These are phyloP conservation scores for Drosophila varians DNA, from an alignment of 1,140 invertebrate species.

Conservation along the genomic window DNA sequence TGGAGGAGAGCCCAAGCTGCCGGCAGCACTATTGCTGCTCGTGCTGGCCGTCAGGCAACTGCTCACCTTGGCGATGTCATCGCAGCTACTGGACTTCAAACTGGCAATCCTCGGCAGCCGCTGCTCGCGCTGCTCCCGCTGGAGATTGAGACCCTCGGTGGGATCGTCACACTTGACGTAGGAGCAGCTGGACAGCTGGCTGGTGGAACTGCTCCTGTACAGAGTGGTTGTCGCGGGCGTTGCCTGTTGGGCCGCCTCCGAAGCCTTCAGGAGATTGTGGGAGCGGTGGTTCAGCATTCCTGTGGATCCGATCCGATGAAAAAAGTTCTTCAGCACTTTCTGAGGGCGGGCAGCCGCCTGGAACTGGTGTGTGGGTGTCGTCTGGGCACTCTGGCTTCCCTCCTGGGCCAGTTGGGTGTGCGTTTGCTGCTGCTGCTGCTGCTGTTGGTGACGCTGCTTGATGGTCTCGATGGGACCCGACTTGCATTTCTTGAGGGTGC, in stretches of 20 bases:
- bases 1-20: conserved; percentile 38
- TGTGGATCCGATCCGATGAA: conserved; percentile 90
- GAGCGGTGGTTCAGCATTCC: conserved; percentile 88
- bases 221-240: conserved; percentile 84
- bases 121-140: conserved; percentile 64
- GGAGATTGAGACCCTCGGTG: conserved; percentile 89
- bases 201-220: conserved; percentile 91
- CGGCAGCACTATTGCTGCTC: conserved; percentile 36
- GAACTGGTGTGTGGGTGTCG: conserved; percentile 53
- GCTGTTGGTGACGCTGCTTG: conserved; percentile 68
- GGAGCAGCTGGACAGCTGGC: conserved; percentile 87
- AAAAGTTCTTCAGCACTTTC: conserved; percentile 88
- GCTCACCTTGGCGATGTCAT: conserved; percentile 82
- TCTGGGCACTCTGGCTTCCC: conserved; percentile 70
- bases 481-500: conserved; percentile 77
- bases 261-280: conserved; percentile 83
- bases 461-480: conserved; percentile 74
- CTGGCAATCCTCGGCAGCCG: conserved; percentile 38
- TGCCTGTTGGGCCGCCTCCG: conserved; percentile 74
- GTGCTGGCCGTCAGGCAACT: conserved; percentile 54
- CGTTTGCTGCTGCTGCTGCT: conserved; percentile 35
- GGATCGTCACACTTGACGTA: conserved; percentile 92
- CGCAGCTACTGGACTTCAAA: conserved; percentile 82
- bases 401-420: conserved; percentile 34
- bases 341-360: conserved; percentile 66